Evolutionary conservation across 1,140 invertebrate genomes (phyloP).

Genomic region (Scaptomyza graminum): DNA sequence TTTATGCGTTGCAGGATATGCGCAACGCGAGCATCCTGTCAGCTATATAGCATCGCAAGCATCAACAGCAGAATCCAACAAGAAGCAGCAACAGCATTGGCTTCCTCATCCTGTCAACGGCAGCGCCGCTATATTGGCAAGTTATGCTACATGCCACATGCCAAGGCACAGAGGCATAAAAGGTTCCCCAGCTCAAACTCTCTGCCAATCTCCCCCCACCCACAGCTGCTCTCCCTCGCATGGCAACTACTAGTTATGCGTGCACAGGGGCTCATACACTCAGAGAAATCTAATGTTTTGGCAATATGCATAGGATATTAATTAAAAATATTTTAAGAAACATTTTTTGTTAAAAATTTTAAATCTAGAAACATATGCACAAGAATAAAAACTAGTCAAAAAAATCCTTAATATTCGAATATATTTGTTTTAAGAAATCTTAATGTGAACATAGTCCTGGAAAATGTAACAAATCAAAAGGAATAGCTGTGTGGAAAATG

Average conservation of each 20-base stretch:
- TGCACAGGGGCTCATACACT: conserved; percentile 31
- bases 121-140: conserved; percentile 42
- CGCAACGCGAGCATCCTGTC: conserved; percentile 26
- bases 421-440: no score
- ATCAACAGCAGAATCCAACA: background rate
- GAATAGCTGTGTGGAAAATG: no score
- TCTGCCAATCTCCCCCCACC: background rate
- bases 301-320: no score
- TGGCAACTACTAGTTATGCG: conserved; percentile 77
- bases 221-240: conserved; percentile 12
- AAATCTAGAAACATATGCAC: no score
- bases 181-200: background rate
- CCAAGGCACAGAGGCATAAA: conserved; percentile 36
- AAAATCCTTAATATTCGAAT: no score
- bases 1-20: conserved; percentile 70
- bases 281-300: background rate
- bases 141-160: conserved; percentile 71
- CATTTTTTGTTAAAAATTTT: no score
- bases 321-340: no score
- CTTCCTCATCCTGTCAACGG: conserved; percentile 37
- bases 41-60: conserved; percentile 4
- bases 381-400: no score
- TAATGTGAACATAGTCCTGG: no score
- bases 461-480: no score
- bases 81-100: conserved; percentile 17